phyloP scores from a whole-genome alignment of 2,113 vertebrate species.

The Psophia crepitans region DNA sequence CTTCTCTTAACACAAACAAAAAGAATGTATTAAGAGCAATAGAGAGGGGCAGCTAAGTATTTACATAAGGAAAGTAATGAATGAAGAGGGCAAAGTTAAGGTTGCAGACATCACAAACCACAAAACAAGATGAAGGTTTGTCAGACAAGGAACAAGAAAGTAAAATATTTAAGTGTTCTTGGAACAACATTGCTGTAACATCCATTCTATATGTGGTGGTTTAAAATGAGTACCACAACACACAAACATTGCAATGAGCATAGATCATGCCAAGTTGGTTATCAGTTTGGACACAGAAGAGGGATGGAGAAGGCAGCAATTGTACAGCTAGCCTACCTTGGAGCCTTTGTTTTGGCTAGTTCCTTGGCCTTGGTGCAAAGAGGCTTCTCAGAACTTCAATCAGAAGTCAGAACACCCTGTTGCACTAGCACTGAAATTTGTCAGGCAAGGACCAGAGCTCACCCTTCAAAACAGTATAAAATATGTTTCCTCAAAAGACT shows the following conservation, averaged over 20 bases:
- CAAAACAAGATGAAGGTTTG: neutral
- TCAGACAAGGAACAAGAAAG: neutral
- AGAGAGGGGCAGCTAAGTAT: neutral
- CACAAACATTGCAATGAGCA: rapidly evolving
- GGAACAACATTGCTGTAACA: neutral
- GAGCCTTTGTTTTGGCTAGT: neutral
- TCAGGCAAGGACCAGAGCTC: neutral
- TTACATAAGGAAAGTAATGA: neutral
- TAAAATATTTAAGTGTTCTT: neutral
- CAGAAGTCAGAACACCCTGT: neutral
- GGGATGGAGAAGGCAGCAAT: neutral
- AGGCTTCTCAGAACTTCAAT: neutral
- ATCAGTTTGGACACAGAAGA: neutral
- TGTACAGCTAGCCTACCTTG: neutral
- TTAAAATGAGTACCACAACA: neutral
- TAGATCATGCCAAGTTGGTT: neutral
- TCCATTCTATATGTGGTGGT: neutral
- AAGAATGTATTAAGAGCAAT: neutral
- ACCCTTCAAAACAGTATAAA: neutral
- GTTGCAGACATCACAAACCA: neutral
- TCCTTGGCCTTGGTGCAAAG: neutral
- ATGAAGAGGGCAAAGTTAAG: neutral
- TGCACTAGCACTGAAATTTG: neutral
- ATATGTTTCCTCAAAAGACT: neutral
- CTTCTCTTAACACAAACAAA: neutral